Conservation (phyloP, 2,888 invertebrate species). For the Cephonodes hylas region DNA sequence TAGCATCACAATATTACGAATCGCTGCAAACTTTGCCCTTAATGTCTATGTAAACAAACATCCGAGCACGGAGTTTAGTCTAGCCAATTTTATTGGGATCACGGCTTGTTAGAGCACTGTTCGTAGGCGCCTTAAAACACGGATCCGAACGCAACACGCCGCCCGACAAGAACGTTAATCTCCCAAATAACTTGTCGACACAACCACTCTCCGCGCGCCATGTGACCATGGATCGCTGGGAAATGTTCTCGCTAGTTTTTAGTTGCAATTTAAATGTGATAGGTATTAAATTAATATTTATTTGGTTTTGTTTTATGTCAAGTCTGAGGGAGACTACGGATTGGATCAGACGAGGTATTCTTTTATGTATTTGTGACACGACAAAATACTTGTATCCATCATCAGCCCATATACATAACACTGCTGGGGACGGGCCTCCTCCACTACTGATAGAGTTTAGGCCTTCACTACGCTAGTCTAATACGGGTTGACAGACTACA, state of each 20-base stretch:
- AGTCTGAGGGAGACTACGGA: too few relatives aligned
- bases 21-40: neutral
- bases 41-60: neutral
- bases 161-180: slow-evolving; percentile 61
- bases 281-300: too few relatives aligned
- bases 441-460: too few relatives aligned
- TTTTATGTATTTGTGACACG: too few relatives aligned
- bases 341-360: too few relatives aligned
- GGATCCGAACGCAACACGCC: slow-evolving; percentile 31
- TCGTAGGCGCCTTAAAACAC: slow-evolving; percentile 33
- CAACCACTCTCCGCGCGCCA: slow-evolving; percentile 46
- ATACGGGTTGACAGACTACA: too few relatives aligned
- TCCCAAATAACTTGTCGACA: slow-evolving; percentile 72
- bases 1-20: too few relatives aligned
- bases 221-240: slow-evolving; percentile 23
- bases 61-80: slow-evolving; percentile 9
- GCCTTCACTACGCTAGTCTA: too few relatives aligned
- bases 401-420: too few relatives aligned
- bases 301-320: too few relatives aligned
- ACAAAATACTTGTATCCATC: too few relatives aligned
- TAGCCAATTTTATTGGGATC: slow-evolving; percentile 19
- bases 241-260: neutral
- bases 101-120: slow-evolving; percentile 27
- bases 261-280: neutral
- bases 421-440: too few relatives aligned